A percentile compares a stretch with the other conserved stretches of the same genome.
Evolutionary conservation across 1,140 invertebrate species (phyloP).

Genomic region (Bradynema listronoti): DNA sequence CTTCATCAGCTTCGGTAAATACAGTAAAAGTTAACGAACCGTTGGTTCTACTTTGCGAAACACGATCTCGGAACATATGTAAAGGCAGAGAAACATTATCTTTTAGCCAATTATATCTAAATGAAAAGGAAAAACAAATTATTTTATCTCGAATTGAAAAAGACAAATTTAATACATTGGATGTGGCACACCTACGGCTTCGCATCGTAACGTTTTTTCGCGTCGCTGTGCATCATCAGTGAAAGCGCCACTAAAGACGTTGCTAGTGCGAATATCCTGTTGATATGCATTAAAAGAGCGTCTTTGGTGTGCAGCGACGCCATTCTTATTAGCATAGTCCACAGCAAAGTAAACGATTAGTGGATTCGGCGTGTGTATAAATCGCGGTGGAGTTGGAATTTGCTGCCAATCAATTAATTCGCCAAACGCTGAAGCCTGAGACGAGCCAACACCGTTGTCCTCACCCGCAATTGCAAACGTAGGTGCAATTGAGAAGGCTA

Average conservation of each 20-base stretch:
- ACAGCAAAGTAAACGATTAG: slow-evolving; percentile 47
- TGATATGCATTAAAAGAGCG: neutral
- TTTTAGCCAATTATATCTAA: slow-evolving; percentile 87
- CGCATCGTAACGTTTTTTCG: slow-evolving; percentile 40
- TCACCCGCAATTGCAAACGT: too few species aligned
- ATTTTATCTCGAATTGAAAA: slow-evolving; percentile 3
- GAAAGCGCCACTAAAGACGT: neutral
- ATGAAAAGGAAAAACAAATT: slow-evolving; percentile 16
- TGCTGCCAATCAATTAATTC: slow-evolving; percentile 41
- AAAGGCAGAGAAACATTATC: slow-evolving; percentile 83
- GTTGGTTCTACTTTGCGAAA: slow-evolving; percentile 82
- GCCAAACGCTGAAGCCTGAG: neutral
- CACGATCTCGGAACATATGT: slow-evolving; percentile 81
- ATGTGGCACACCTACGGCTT: slow-evolving; percentile 45
- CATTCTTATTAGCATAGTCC: slow-evolving; percentile 28
- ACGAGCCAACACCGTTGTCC: neutral
- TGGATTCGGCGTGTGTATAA: slow-evolving; percentile 45
- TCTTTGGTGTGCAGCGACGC: neutral
- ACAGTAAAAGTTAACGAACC: slow-evolving; percentile 71
- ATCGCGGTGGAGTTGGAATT: slow-evolving; percentile 52
- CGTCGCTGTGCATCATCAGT: neutral
- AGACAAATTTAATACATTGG: slow-evolving; percentile 36
- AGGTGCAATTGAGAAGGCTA: neutral
- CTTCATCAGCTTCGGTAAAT: slow-evolving; percentile 61
- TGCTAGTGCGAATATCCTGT: neutral